phyloP scores from a whole-genome alignment of 2,888 invertebrate species.

The Ormyrus rosae region DNA sequence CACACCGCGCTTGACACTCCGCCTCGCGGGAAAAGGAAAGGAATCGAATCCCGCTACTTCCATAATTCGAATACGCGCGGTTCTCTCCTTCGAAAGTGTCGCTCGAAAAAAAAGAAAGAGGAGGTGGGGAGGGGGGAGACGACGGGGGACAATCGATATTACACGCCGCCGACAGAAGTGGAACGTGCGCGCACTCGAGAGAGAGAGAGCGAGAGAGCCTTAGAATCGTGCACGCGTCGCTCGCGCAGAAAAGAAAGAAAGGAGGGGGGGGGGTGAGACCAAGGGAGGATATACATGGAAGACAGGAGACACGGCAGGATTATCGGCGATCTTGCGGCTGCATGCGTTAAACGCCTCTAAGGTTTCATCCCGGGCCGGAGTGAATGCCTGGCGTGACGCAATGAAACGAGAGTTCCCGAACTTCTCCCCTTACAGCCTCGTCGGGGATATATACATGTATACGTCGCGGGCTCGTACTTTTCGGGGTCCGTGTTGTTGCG shows the following conservation, averaged over 20 bases:
- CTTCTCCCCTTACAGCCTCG: constrained; percentile 29
- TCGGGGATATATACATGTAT: too few species aligned
- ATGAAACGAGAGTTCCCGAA: constrained; percentile 17
- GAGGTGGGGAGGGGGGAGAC: background rate
- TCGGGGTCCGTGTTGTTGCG: too few species aligned
- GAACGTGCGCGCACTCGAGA: constrained; percentile 1
- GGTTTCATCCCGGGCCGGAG: constrained; percentile 38
- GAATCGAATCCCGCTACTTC: too few species aligned
- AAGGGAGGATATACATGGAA: too few species aligned
- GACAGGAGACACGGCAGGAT: constrained; percentile 38
- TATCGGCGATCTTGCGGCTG: constrained; percentile 49
- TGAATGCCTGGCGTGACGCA: background rate
- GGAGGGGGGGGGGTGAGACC: background rate
- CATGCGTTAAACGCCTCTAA: constrained; percentile 46
- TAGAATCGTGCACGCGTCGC: background rate
- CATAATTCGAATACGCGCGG: too few species aligned
- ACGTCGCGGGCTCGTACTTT: too few species aligned
- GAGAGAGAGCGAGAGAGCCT: too few species aligned
- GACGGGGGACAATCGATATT: background rate
- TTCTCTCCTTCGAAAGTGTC: too few species aligned
- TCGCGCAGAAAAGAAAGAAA: constrained; percentile 15
- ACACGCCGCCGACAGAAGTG: constrained; percentile 8
- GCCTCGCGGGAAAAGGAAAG: too few species aligned
- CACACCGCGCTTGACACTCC: too few species aligned
- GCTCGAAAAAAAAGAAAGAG: background rate